These are phyloP conservation scores for Teleiodes luculella DNA, from an alignment of 2,888 invertebrate genomes.

Conservation along the genomic window DNA sequence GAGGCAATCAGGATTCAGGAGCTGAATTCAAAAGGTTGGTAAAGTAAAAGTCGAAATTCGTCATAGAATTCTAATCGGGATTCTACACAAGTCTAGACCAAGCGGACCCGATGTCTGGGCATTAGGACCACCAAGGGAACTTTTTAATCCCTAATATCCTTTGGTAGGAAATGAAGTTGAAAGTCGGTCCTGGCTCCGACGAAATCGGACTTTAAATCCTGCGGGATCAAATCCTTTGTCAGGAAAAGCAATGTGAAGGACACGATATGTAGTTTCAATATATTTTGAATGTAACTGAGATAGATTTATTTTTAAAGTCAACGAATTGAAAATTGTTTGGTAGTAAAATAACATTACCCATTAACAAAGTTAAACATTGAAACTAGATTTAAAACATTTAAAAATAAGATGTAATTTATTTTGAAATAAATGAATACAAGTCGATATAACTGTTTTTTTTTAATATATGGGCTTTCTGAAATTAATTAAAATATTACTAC, in stretches of 20 bases:
- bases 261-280: constrained; percentile 1
- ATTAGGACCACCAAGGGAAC: constrained; percentile 48
- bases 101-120: constrained; percentile 43
- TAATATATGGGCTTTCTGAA: too few species aligned
- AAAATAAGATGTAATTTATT: too few species aligned
- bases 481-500: too few species aligned
- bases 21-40: background rate
- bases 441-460: too few species aligned
- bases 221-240: constrained; percentile 38
- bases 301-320: background rate
- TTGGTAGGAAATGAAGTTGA: constrained; percentile 70
- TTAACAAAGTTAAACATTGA: too few species aligned
- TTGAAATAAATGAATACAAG: background rate
- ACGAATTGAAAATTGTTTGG: background rate
- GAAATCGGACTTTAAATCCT: constrained; percentile 43
- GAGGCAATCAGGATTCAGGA: background rate
- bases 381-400: too few species aligned
- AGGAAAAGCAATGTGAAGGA: constrained; percentile 18
- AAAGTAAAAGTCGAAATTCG: background rate
- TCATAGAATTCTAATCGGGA: constrained; percentile 28
- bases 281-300: background rate
- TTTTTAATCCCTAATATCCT: constrained; percentile 72
- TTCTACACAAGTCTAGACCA: constrained; percentile 30
- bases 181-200: constrained; percentile 46
- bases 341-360: too few species aligned